Conservation (phyloP, 2,797 vertebrate species). For the Smutsia gigantea region DNA sequence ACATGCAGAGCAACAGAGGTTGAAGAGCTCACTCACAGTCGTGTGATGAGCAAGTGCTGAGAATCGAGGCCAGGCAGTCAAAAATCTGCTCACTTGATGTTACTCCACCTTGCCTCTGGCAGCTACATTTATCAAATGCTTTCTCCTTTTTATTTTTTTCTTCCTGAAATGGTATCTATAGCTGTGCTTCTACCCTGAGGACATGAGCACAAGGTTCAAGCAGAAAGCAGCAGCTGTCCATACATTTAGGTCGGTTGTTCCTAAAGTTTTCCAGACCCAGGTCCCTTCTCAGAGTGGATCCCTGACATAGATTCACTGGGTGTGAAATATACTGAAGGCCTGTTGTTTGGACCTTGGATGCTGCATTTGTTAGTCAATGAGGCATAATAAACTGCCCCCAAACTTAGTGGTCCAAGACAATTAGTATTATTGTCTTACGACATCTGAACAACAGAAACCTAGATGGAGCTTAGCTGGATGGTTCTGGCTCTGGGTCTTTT, state of each 20-base stretch:
- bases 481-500: not conserved
- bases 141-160: not conserved
- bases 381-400: not conserved
- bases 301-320: not conserved
- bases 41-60: not conserved
- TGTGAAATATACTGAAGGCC: not conserved
- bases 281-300: not conserved
- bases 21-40: not conserved
- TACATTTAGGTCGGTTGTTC: not conserved
- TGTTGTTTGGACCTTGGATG: not conserved
- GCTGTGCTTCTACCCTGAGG: not conserved
- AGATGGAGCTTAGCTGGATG: not conserved
- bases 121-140: not conserved
- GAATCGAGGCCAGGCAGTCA: not conserved
- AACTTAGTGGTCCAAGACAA: not conserved
- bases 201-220: not conserved
- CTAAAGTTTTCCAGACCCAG: not conserved
- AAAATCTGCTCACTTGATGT: not conserved
- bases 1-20: not conserved
- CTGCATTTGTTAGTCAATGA: not conserved
- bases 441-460: not conserved
- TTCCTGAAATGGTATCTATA: not conserved
- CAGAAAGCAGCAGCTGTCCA: not conserved
- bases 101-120: not conserved
- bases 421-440: not conserved